phyloP scores from a whole-genome alignment of 2,888 invertebrate genomes.

The Notocelia uddmanniana region DNA sequence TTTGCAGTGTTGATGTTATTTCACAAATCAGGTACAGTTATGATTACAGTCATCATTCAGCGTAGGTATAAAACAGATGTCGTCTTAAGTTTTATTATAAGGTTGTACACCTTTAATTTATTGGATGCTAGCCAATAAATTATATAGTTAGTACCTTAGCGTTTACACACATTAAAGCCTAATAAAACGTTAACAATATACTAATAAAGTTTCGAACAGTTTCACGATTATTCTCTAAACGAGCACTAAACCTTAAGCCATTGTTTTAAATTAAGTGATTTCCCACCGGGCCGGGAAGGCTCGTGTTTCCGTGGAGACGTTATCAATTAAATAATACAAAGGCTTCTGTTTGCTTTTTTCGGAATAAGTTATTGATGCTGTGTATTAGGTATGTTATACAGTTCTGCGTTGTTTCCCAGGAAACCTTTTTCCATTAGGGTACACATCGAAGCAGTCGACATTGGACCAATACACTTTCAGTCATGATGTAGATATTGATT shows the following conservation, averaged over 20 bases:
- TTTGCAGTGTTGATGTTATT: too few relatives aligned
- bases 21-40: too few relatives aligned
- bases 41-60: not conserved
- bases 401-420: not conserved
- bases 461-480: too few relatives aligned
- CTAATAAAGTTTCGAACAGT: conserved; percentile 6
- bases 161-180: not conserved
- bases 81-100: not conserved
- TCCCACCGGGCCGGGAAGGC: conserved; percentile 26
- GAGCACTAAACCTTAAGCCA: conserved; percentile 25
- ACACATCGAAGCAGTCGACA: too few relatives aligned
- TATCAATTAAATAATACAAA: conserved; percentile 24
- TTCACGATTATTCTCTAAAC: conserved; percentile 38
- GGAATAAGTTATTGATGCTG: not conserved
- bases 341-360: not conserved
- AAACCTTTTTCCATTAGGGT: not conserved
- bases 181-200: conserved; percentile 22
- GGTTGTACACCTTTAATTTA: not conserved
- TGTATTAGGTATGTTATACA: not conserved
- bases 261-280: conserved; percentile 36
- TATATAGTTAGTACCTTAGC: not conserved
- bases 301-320: conserved; percentile 4
- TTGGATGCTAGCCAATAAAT: not conserved
- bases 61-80: not conserved
- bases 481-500: too few relatives aligned